Percentiles rank a stretch among this genome's conserved stretches.
Evolutionary conservation across 2,113 vertebrate genomes (phyloP).

Genomic region (Ceyx melanurus): DNA sequence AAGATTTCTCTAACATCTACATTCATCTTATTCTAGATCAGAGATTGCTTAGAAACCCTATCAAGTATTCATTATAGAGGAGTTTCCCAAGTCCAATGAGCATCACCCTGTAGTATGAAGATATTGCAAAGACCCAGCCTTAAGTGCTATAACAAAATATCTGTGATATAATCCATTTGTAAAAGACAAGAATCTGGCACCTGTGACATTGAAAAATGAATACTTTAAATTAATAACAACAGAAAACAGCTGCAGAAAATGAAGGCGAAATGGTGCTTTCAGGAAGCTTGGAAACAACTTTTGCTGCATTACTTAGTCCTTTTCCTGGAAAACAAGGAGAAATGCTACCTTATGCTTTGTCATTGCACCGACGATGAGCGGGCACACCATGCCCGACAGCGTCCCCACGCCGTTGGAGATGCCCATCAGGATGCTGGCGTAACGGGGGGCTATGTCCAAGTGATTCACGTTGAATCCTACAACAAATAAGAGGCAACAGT

Average conservation of each 20-base stretch:
- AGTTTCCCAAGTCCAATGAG: background rate
- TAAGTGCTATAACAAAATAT: background rate
- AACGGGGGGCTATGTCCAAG: slow-evolving; percentile 95
- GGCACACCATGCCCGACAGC: slow-evolving; percentile 95
- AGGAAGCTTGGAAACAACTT: background rate
- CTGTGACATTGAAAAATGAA: background rate
- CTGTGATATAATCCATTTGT: background rate
- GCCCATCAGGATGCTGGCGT: slow-evolving; percentile 98
- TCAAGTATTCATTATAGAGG: background rate
- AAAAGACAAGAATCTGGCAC: background rate
- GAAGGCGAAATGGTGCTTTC: background rate
- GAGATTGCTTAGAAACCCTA: background rate
- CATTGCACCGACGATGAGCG: slow-evolving; percentile 93
- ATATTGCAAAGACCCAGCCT: background rate
- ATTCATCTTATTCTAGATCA: background rate
- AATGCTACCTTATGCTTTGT: slow-evolving; percentile 91
- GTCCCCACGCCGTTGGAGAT: slow-evolving; percentile 97
- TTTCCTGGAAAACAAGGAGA: background rate
- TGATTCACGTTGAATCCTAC: slow-evolving; percentile 98
- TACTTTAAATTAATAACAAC: background rate
- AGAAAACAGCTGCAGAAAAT: background rate
- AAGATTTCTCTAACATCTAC: background rate
- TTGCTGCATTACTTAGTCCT: background rate
- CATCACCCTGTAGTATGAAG: background rate
- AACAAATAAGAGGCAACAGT: background rate